Evolutionary conservation across 1,140 invertebrate genomes (phyloP).

Genomic region (Tetramorium parvispinum): DNA sequence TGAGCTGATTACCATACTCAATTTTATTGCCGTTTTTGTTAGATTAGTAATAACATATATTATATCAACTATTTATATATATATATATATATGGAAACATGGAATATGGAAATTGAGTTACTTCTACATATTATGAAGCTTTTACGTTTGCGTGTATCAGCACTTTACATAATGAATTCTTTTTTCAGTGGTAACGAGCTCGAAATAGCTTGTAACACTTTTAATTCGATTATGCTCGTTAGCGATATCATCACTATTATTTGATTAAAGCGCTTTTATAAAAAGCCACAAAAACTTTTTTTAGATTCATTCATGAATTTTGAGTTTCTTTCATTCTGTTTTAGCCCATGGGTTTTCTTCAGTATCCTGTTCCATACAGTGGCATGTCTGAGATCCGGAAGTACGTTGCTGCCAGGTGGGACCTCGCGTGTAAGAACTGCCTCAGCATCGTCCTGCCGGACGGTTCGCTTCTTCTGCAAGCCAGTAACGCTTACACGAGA

Average conservation of each 20-base stretch:
- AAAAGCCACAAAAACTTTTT: background rate
- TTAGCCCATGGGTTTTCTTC: constrained; percentile 91
- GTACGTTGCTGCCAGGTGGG: constrained; percentile 92
- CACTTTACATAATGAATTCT: background rate
- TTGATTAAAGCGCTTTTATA: background rate
- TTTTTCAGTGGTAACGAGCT: background rate
- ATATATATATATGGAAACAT: background rate
- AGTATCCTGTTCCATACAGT: constrained; percentile 90
- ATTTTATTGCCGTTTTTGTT: constrained; percentile 19
- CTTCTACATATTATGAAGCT: background rate
- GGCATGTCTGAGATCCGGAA: constrained; percentile 90
- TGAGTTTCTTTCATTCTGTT: constrained; percentile 76
- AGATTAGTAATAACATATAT: background rate
- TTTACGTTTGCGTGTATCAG: background rate
- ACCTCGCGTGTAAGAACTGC: constrained; percentile 93
- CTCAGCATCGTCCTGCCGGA: constrained; percentile 92
- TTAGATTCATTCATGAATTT: background rate
- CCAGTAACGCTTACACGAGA: constrained; percentile 92
- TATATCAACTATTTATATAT: background rate
- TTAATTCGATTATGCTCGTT: constrained; percentile 9
- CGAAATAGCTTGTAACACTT: background rate
- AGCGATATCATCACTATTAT: background rate
- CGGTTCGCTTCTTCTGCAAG: constrained; percentile 92
- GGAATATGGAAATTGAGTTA: background rate
- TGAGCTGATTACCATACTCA: background rate